Base-by-base conservation (phyloP, 2,797 vertebrate genomes). In the Rhynchotus rufescens region DNA sequence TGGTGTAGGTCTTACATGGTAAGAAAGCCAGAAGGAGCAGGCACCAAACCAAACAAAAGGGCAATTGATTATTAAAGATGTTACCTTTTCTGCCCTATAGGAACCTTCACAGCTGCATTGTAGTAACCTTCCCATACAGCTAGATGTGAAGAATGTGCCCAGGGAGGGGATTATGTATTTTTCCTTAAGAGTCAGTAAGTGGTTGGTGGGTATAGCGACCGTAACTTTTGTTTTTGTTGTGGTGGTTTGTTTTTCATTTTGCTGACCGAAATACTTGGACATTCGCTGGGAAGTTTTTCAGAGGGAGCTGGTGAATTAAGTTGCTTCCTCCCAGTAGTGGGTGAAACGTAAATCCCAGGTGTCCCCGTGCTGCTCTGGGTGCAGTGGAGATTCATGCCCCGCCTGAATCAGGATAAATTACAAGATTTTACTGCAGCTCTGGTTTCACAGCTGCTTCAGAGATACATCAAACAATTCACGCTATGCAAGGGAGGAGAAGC, bases 391-490 rank as follows among this genome's bases (percentile, higher is more conserved):
- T 72, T 30, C 77, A 45, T 74, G 89, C 72, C 78, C 72, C 67
- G 61, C 74, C 45, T 69, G 72, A 22, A 71, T 85, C 56, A 15
- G 84, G 90, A 87, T 69, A 38, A 83, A 81, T 85, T 42, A 49
- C 56, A 49, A 0, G 12, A 76, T 71, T 88, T 86, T 20, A 23
- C 62, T 57, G 45, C 57, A 60, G 75, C 76, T 88, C 81, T 71
- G 64, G 49, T 86, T 92, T 92, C 94, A 79, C 86, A 87, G 94
- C 68, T 93, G 28, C 76, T 85, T 71, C 60, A 88, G 84, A 85
- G 91, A 89, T 75, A 64, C 69, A 87, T 90, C 86, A 87, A 85
- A 93, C 84, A 86, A 80, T 93, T 96, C 91, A 64, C 84, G 75
- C 90, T 73, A 3, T 87, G 88, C 77, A 85, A 89, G 66, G 82